Evolutionary conservation across 2,113 vertebrate species (phyloP), one percentile per base, ranked within the genome.

Genomic region (Brienomyrus longianalis): DNA sequence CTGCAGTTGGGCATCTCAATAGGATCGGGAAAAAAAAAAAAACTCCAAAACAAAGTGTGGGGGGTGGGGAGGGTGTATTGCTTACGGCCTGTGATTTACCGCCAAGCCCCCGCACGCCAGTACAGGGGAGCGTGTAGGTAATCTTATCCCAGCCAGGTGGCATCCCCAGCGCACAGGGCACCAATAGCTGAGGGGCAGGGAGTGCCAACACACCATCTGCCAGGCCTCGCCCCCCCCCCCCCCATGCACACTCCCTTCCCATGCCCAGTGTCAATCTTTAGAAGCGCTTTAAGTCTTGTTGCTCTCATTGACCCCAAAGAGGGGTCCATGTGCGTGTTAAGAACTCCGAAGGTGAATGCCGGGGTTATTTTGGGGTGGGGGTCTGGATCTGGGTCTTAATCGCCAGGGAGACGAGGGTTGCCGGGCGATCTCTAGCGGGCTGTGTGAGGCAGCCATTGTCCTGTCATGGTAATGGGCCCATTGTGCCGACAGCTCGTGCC

Each of bases 81-180:
- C 10, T 77, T 43, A 77, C 35, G 35, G 27, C 70, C 35, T 39
- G 70, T 77, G 70, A 77, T 77, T 77, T 77, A 77, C 31, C 13
- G 35, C 70, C 70, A 35, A 39, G 70, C 70, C 35, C 6, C 35
- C 35, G 35, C 27, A 13, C 15, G 74, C n/a, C 74, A 39, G 74
- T 43, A 77, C 35, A 19, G 35, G 74, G 35, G 74, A 43, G 74
- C 6, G 31, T 77, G 74, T 77, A 77, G 74, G 74, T 77, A 77
- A 77, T 77, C 35, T 39, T 19, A 77, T 77, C 74, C 74, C 74
- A 77, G 74, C 74, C 74, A 77, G 74, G 74, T 77, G 74, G 74
- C 74, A 19, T 39, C 35, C 74, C 74, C 35, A 77, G 74, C 17
- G 70, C 27, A 74, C 70, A 10, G 70, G 70, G 70, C 70, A 74